Percentiles rank a stretch among this genome's conserved stretches.
phyloP scores from a whole-genome alignment of 2,888 invertebrate species.

The Calameuta idolon region DNA sequence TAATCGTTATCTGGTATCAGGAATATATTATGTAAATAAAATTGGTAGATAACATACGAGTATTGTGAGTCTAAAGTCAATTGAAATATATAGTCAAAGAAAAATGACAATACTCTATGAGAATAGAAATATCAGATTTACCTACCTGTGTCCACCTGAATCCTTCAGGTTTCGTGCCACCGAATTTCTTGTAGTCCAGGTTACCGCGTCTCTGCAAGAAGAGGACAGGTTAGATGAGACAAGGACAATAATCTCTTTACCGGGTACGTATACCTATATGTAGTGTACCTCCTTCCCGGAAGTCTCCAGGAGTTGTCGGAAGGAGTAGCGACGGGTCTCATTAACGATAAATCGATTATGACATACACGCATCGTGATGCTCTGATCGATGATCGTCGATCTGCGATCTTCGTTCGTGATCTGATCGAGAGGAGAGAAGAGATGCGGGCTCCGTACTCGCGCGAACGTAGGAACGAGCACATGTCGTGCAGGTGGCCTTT shows the following conservation, averaged over 20 bases:
- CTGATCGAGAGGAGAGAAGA: not conserved
- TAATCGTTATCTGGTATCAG: not conserved
- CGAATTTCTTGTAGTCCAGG: not conserved
- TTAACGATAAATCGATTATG: not conserved
- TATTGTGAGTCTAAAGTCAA: not conserved
- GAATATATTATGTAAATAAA: not conserved
- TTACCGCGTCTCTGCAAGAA: not conserved
- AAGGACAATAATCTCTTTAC: not conserved
- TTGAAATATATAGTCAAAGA: not conserved
- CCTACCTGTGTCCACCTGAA: not conserved
- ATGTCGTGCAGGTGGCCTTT: conserved; percentile 51
- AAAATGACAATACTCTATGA: not conserved
- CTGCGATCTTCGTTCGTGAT: not conserved
- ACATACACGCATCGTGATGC: not conserved
- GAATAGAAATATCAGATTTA: not conserved
- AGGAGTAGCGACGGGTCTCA: not conserved
- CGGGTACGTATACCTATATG: not conserved
- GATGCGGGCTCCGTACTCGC: conserved; percentile 14
- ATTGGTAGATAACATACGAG: too few species aligned
- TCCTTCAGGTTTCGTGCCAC: not conserved
- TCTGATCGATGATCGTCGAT: not conserved
- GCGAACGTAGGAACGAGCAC: conserved; percentile 29
- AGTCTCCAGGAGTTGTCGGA: not conserved
- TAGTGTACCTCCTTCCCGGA: not conserved
- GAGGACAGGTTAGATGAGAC: not conserved